phyloP scores from a whole-genome alignment of 2,113 vertebrate species.

The Pachycephala philippinensis region DNA sequence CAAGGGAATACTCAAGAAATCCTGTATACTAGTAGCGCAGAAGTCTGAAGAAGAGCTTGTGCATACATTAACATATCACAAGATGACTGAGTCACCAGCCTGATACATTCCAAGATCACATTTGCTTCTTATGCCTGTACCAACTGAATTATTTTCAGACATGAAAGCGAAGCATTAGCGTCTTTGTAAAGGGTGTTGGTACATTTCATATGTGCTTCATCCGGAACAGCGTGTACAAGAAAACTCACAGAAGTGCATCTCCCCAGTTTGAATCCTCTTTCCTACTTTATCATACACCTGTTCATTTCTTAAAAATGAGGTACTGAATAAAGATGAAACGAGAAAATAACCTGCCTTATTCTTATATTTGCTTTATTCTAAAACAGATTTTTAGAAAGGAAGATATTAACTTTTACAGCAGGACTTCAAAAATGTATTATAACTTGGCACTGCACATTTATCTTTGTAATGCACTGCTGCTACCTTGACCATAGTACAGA shows the following conservation, averaged over 20 bases:
- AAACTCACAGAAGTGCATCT: neutral
- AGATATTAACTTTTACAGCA: neutral
- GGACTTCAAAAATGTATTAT: neutral
- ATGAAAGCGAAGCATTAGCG: neutral
- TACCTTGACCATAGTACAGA: neutral
- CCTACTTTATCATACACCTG: neutral
- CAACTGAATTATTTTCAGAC: slow-evolving; percentile 54
- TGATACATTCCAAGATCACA: slow-evolving; percentile 43
- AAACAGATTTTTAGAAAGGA: neutral
- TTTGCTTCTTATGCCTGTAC: slow-evolving; percentile 48
- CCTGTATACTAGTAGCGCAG: neutral
- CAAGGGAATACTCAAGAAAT: neutral
- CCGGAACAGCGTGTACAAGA: neutral
- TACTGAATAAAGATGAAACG: neutral
- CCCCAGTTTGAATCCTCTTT: neutral
- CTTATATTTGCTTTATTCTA: neutral
- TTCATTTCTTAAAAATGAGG: neutral
- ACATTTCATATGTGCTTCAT: slow-evolving; percentile 19
- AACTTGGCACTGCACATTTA: neutral
- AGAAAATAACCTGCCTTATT: neutral
- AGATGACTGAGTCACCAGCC: slow-evolving; percentile 56
- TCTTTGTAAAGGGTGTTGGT: neutral
- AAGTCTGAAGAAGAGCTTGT: slow-evolving; percentile 18
- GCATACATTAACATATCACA: slow-evolving; percentile 57
- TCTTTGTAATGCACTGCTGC: neutral